Conservation (phyloP, 2,797 vertebrate genomes). For the Zalophus californianus region DNA sequence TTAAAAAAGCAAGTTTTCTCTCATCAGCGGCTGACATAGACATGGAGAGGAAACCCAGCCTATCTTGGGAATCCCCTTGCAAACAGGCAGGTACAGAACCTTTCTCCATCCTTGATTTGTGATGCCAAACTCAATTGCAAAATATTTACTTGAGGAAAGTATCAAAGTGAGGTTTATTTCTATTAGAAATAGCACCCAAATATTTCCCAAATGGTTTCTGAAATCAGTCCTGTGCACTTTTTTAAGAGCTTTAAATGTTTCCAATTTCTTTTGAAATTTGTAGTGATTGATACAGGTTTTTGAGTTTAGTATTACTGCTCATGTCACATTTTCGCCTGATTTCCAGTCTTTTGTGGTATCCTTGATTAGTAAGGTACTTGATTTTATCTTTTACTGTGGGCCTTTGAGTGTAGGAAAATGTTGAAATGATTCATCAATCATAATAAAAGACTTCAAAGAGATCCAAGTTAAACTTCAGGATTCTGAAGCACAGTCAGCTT, state of each 20-base stretch:
- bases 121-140: neutral
- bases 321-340: slow-evolving; percentile 59
- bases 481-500: slow-evolving; percentile 46
- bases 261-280: slow-evolving; percentile 57
- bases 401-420: slow-evolving; percentile 74
- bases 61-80: no score
- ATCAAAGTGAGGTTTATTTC: neutral
- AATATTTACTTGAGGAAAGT: slow-evolving; percentile 22
- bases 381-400: slow-evolving; percentile 72
- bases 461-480: slow-evolving; percentile 60
- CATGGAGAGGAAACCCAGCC: neutral
- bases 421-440: slow-evolving; percentile 79
- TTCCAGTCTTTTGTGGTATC: slow-evolving; percentile 48
- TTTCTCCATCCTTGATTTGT: neutral
- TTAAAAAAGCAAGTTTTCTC: neutral
- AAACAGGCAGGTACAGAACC: neutral
- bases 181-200: slow-evolving; percentile 2
- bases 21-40: neutral
- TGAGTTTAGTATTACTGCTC: neutral
- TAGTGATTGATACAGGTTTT: slow-evolving; percentile 55
- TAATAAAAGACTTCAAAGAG: slow-evolving; percentile 79
- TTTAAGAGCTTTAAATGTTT: slow-evolving; percentile 14
- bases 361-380: slow-evolving; percentile 64
- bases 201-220: slow-evolving; percentile 57
- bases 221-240: slow-evolving; percentile 29